phyloP scores from a whole-genome alignment of 2,113 vertebrate genomes.

The Phrynocephalus versicolor region DNA sequence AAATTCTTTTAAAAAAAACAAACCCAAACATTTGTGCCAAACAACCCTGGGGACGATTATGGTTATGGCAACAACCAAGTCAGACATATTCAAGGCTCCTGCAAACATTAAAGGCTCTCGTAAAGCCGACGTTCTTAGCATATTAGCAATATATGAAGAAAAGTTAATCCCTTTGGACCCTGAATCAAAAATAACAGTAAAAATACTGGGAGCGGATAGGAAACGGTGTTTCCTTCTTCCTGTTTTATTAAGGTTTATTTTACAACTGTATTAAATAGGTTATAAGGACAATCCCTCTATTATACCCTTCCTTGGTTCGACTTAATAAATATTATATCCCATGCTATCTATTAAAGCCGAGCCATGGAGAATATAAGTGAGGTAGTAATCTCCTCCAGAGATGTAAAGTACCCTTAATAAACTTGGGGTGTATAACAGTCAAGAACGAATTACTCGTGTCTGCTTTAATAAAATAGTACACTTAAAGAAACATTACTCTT shows the following conservation, averaged over 20 bases:
- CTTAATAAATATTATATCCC: constrained; percentile 71
- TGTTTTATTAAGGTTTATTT: constrained; percentile 73
- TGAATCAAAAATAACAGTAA: neutral
- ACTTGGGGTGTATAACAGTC: constrained; percentile 69
- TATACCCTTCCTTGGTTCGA: constrained; percentile 56
- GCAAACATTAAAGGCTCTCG: neutral
- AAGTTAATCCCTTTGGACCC: constrained; percentile 37
- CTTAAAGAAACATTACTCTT: constrained; percentile 69
- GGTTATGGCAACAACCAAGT: neutral
- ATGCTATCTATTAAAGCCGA: constrained; percentile 65
- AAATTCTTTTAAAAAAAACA: neutral
- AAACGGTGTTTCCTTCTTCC: constrained; percentile 49
- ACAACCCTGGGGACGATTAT: neutral
- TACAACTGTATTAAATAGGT: constrained; percentile 68
- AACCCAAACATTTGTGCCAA: neutral
- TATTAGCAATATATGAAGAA: neutral
- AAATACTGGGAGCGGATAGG: constrained; percentile 46
- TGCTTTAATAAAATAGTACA: constrained; percentile 72
- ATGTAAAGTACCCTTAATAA: constrained; percentile 74
- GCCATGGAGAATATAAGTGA: constrained; percentile 63
- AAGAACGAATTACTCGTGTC: constrained; percentile 70
- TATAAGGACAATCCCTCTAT: constrained; percentile 68
- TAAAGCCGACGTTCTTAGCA: constrained; percentile 43
- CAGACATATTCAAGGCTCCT: neutral
- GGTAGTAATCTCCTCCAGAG: constrained; percentile 60